Base-by-base conservation (phyloP, 2,113 vertebrate genomes). In the Perccottus glenii region DNA sequence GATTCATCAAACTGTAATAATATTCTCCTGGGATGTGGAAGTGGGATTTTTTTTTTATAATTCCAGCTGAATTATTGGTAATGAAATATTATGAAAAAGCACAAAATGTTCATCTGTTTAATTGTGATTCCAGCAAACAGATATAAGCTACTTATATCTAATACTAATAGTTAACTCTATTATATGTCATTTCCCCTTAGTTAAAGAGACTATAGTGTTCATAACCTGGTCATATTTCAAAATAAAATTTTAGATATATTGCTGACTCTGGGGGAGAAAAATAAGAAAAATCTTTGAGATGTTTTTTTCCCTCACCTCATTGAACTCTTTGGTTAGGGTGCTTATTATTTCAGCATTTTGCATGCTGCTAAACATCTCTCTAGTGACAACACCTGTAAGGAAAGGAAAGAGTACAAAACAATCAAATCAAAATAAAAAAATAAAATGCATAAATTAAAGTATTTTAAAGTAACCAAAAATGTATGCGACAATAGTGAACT, bases 261-360 rank as follows among this genome's bases (percentile, higher is more conserved):
- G 38, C 38, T 40, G 8, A 8, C 38, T 9, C 44, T 19, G 15
- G 10, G 9, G 16, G 44, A 11, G 9, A 9, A 50, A 50, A 50
- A 7, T 4, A 16, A 33, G 27, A 14, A 14, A 35, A 35, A 12
- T 12, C 3, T 35, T 11, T 12, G 5, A 14, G n/a, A n/a, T n/a
- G n/a, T n/a, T n/a, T 12, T 32, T 36, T 35, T 6, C 9, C 19
- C 53, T 87, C 67, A 96, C 95, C 94, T 96, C 94, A 69, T 94
- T 89, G 43, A 96, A 96, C 47, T 95, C 91, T 85, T 93, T 92
- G 3, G 96, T 96, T 61, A 97, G 88, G 35, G 75, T 88, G 75
- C 80, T 84, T 72, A 97, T 96, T 72, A 97, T 95, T 56, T 96
- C 93, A 1, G 94, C 91, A 63, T 96, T 94, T 71, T 95, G 90